Evolutionary conservation across 2,888 invertebrate species (phyloP), one percentile per base, ranked within the genome.

Genomic region (Cheilosia vernalis): DNA sequence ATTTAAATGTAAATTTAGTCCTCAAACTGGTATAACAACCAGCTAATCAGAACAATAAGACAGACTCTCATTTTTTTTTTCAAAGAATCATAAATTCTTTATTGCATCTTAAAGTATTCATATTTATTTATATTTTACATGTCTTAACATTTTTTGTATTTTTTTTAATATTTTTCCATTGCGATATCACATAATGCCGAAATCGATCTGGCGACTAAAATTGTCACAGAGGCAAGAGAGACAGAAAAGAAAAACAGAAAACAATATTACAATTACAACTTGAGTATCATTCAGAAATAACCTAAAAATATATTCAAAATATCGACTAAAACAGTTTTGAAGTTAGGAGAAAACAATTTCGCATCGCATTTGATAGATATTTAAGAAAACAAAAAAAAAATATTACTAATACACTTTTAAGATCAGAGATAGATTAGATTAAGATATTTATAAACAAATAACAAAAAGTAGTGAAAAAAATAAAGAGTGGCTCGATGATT

Each of bases 111-210:
- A 85, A 76, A 80, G 80, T 85, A 85, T 63, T 89, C 90, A 90
- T 91, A 89, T 88, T 89, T 77, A 88, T 88, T 24, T 89, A 86
- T 89, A 89, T 88, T 88, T 88, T 88, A 88, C 85, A 88, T 86
- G 79, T 87, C 47, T 79, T 81, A 87, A 87, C 74, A 77, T 88
- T 89, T 85, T 88, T 87, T 73, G 70, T 49, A 4, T 56, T n/a
- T 58, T 19, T 80, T 70, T 87, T 89, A 88, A 88, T 87, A 87
- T 88, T 88, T 66, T 73, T 78, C 66, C 70, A 70, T 80, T 82
- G 89, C 89, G 90, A 90, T 91, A 91, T 91, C 91, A 91, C 91
- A 91, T 89, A 88, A 89, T 88, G 90, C 90, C 91, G 90, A 91
- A 89, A 88, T 90, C 9, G 49, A 56, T 58, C 74, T 69, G 67